Percentiles rank a stretch among this genome's conserved stretches.
Conservation (phyloP, 2,888 invertebrate species). For the Aradus depressus region DNA sequence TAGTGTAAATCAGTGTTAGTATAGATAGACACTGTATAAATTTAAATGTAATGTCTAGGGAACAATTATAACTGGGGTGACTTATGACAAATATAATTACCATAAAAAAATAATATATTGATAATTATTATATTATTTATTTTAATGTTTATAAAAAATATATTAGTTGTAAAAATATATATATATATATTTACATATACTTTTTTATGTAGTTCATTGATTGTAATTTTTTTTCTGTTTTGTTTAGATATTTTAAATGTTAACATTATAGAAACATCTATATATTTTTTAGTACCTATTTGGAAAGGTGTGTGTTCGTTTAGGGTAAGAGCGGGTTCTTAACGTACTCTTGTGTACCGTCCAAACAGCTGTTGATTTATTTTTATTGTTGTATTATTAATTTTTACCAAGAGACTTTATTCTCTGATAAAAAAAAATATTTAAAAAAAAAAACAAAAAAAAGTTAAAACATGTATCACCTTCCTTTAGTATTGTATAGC, state of each 20-base stretch:
- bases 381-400: slow-evolving; percentile 17
- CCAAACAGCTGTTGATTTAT: slow-evolving; percentile 16
- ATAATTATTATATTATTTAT: slow-evolving; percentile 7
- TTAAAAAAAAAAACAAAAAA: no score
- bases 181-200: slow-evolving; percentile 16
- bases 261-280: slow-evolving; percentile 6
- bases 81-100: slow-evolving; percentile 19
- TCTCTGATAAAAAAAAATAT: no score
- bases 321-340: slow-evolving; percentile 9
- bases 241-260: slow-evolving; percentile 19
- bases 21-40: slow-evolving; percentile 10
- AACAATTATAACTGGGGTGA: slow-evolving; percentile 17
- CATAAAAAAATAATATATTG: slow-evolving; percentile 3
- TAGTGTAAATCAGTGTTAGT: slow-evolving; percentile 5
- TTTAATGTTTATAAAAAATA: slow-evolving; percentile 5
- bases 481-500: slow-evolving; percentile 10
- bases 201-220: slow-evolving; percentile 7
- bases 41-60: no score
- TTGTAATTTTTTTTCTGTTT: slow-evolving; percentile 12
- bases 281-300: slow-evolving; percentile 8
- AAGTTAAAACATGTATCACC: slow-evolving; percentile 11
- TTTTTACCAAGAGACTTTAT: slow-evolving; percentile 2
- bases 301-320: slow-evolving; percentile 4
- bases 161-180: slow-evolving; percentile 14
- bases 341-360: slow-evolving; percentile 13